Percentiles rank a stretch among this genome's conserved stretches.
phyloP scores from a whole-genome alignment of 2,888 invertebrate species.

The Chironomus riparius region DNA sequence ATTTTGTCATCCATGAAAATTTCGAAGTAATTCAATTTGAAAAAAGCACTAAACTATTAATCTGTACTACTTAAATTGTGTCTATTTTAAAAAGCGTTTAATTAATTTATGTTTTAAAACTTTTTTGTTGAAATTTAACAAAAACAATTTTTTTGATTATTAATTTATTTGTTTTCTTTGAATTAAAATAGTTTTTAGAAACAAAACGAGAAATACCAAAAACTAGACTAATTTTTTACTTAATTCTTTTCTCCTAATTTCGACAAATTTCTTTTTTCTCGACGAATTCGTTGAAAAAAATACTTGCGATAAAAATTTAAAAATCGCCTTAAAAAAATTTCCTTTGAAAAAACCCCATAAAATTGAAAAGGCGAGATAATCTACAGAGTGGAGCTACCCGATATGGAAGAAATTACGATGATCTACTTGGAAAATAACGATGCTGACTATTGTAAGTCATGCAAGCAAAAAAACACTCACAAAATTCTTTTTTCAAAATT shows the following conservation, averaged over 20 bases:
- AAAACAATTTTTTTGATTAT: neutral
- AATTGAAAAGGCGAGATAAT: slow-evolving; percentile 70
- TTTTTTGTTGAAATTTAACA: neutral
- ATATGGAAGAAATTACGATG: slow-evolving; percentile 89
- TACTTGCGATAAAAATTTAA: neutral
- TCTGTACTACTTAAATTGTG: too few relatives aligned
- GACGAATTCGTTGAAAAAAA: neutral
- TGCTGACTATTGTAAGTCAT: slow-evolving; percentile 46
- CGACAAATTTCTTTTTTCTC: neutral
- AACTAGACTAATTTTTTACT: neutral
- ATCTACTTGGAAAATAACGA: slow-evolving; percentile 80
- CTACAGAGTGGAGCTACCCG: slow-evolving; percentile 87
- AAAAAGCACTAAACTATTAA: too few relatives aligned
- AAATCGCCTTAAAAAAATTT: neutral
- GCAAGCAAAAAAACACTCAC: slow-evolving; percentile 32
- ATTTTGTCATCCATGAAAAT: neutral
- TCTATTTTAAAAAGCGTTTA: neutral
- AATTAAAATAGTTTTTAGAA: neutral
- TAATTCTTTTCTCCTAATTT: slow-evolving; percentile 9
- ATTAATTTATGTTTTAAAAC: neutral
- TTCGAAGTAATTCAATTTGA: too few relatives aligned
- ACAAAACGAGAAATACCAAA: neutral
- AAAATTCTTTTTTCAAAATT: slow-evolving; percentile 17
- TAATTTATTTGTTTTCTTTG: neutral
- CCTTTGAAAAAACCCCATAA: neutral